Evolutionary conservation across 2,797 vertebrate genomes (phyloP), one percentile per base, ranked within the genome.

Genomic region (Macropodus opercularis): DNA sequence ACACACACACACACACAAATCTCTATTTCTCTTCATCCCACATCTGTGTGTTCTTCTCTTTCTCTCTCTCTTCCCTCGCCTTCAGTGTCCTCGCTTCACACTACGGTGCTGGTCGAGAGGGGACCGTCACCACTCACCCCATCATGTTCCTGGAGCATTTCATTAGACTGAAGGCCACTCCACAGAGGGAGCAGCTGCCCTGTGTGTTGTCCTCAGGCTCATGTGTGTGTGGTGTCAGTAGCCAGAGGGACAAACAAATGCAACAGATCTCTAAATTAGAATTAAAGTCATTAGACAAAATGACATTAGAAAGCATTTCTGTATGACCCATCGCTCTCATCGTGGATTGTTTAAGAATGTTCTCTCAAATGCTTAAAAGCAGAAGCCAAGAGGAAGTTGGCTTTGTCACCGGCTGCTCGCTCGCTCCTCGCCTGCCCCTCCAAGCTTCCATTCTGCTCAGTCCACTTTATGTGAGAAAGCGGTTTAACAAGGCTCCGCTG

Each of bases 101-200:
- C 23, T 32, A 35, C 46, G 27, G 57, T 52, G 54, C 24, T 59
- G 49, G 63, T 24, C 43, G 66, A 14, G 15, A 14, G 39, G 46
- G 51, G 56, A 52, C 35, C 43, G 48, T 44, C 69, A 53, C 72
- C 47, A 41, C 39, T 67, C 68, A 74, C 39, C 57, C 61, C 63
- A 75, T 83, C 57, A 64, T 79, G 72, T 78, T 80, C 27, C 42
- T 49, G 41, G 52, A 47, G 32, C 46, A 60, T 83, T 77, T 83
- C 58, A 85, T 85, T 77, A 77, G 57, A 79, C 59, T 43, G 31
- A 50, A 26, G 69, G 54, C 68, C 57, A 42, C 15, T 51, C 36
- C 1, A 7, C 63, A 51, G 63, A 49, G 31, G 39, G 61, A 65
- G 55, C 29, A 71, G 63, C 65, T 52, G 36, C 42, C 24, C 2